Base-by-base conservation (phyloP, 2,113 vertebrate species). In the Ovis canadensis region DNA sequence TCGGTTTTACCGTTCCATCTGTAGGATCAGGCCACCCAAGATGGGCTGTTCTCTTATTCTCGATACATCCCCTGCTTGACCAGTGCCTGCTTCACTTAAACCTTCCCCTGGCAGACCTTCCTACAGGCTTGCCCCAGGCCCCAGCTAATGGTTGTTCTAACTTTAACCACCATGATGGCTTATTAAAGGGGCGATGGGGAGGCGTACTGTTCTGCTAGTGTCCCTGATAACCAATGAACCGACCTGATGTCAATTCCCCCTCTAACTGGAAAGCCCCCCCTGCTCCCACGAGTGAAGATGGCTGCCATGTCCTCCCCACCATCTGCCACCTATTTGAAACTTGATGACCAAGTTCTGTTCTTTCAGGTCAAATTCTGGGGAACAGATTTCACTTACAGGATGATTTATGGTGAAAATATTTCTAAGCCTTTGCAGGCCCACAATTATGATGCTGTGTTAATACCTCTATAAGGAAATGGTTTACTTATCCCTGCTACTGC, bases 351-450 rank as follows among this genome's bases (percentile, higher is more conserved):
- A 31, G 3, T 48, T 90, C 33, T 94, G n/a, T 88, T 96, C 31
- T 71, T 97, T 62, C 71, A 71, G 50, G 50, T 92, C 57, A 94
- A 57, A 96, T 93, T 93, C 29, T n/a, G 16, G 83, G 92, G 90
- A 90, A 92, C 6, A 27, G 48, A 3, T 55, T 62, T 90, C 21
- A 83, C 59, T 85, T 55, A 82, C 40, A 91, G 92, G 12, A 57
- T 54, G 36, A 36, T 54, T 50, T 94, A 36, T 14, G 62, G 19
- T 17, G 5, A 92, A 97, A 97, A 59, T 10, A 91, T 64, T 90
- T 80, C 74, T 94, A 95, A 96, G 57, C 27, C 52, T 59, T 94
- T 78, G 33, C 4, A 50, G 43, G 10, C 1, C 25, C n/a, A 91
- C 50, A 78, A 64, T 90, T 83, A 43, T 59, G 71, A 31, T 92